These are phyloP conservation scores for Struthio camelus DNA, from an alignment of 2,113 vertebrate species.

Conservation along the genomic window DNA sequence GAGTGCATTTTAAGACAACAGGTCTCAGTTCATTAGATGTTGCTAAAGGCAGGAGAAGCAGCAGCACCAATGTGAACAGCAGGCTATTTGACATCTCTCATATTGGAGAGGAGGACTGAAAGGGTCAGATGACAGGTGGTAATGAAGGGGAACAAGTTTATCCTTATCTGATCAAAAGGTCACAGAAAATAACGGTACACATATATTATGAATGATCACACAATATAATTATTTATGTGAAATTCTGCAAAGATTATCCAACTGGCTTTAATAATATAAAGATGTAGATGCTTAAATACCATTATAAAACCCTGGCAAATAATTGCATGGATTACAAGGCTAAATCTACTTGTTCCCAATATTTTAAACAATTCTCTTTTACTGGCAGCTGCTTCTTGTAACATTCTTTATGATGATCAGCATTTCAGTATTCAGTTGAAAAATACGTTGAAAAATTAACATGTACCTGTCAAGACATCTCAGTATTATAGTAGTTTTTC, in stretches of 20 bases:
- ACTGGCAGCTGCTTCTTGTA: neutral
- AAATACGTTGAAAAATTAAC: neutral
- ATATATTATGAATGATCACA: neutral
- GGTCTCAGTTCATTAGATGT: neutral
- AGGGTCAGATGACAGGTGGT: neutral
- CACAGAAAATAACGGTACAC: neutral
- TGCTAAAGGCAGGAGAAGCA: neutral
- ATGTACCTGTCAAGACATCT: conserved; percentile 92
- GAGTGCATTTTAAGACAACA: neutral
- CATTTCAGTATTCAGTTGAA: neutral
- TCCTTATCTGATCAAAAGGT: neutral
- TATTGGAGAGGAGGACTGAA: neutral
- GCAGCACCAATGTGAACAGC: neutral
- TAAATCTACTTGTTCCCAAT: neutral
- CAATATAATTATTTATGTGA: neutral
- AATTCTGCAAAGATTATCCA: neutral
- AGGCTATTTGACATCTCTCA: neutral
- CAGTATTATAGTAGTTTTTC: conserved; percentile 93
- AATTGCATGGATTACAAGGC: neutral
- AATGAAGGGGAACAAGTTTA: neutral
- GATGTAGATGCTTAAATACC: neutral
- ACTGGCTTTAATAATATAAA: neutral
- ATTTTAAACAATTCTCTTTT: neutral
- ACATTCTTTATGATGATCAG: neutral
- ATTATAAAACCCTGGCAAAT: neutral